Evolutionary conservation across 2,113 vertebrate genomes (phyloP).

Genomic region (Otolemur garnettii): DNA sequence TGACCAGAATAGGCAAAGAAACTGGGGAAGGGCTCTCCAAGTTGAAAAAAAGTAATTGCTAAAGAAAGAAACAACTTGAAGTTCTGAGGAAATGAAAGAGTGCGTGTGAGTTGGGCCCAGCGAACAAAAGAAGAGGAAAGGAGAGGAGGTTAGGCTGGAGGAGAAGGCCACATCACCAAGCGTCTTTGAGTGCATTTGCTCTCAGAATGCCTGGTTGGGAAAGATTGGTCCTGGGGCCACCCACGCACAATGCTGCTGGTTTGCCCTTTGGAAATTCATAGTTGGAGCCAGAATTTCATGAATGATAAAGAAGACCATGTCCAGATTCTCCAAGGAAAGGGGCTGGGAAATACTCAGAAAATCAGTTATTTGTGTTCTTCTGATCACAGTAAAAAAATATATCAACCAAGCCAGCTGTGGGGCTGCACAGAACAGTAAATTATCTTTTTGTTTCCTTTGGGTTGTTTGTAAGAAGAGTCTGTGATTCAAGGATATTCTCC

Average conservation of each 20-base stretch:
- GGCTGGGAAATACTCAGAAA: neutral
- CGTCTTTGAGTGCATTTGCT: no score
- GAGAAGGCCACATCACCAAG: no score
- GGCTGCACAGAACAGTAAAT: slow-evolving; percentile 41
- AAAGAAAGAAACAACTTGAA: neutral
- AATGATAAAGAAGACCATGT: neutral
- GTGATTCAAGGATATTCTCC: slow-evolving; percentile 37
- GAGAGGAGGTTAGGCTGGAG: neutral
- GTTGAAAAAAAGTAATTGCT: neutral
- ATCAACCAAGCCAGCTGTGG: slow-evolving; percentile 13
- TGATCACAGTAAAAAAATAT: slow-evolving; percentile 32
- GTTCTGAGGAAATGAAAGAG: neutral
- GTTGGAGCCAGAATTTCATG: neutral
- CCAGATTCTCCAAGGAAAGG: neutral
- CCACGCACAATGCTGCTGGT: neutral
- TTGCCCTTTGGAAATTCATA: neutral
- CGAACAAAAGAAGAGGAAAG: neutral
- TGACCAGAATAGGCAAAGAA: neutral
- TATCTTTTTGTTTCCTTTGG: neutral
- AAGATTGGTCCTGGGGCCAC: neutral
- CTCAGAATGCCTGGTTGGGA: neutral
- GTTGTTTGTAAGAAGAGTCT: slow-evolving; percentile 56
- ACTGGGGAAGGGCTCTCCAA: neutral
- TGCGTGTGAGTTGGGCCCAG: fast-evolving
- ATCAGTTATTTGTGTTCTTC: neutral